A percentile compares a stretch with the other conserved stretches of the same genome.
Evolutionary conservation across 2,888 invertebrate species (phyloP).

Genomic region (Globia sparganii): DNA sequence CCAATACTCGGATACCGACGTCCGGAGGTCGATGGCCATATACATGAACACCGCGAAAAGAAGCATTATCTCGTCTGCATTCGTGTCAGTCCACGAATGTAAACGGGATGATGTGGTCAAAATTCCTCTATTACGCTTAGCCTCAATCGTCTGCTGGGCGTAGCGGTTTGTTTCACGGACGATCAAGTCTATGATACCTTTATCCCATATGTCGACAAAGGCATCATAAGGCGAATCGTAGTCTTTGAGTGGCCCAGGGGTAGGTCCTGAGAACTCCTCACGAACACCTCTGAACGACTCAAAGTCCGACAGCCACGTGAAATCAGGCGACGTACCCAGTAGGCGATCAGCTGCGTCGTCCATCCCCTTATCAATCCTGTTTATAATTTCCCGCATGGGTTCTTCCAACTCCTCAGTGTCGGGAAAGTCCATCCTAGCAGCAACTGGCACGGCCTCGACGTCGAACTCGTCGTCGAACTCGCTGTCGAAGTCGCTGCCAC

Average conservation of each 20-base stretch:
- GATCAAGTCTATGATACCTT: constrained; percentile 55
- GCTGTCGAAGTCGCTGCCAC: not conserved
- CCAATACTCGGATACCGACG: constrained; percentile 55
- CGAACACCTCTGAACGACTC: constrained; percentile 54
- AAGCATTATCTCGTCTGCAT: constrained; percentile 53
- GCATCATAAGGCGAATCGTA: constrained; percentile 59
- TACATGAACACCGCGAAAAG: constrained; percentile 57
- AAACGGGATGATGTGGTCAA: constrained; percentile 46
- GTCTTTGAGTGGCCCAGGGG: constrained; percentile 56
- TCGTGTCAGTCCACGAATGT: constrained; percentile 52
- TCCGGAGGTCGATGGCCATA: constrained; percentile 49
- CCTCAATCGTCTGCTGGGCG: constrained; percentile 52
- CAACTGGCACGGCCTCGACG: not conserved
- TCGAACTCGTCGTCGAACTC: constrained; percentile 14
- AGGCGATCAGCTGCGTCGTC: constrained; percentile 57
- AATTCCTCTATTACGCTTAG: not conserved
- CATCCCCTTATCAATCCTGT: constrained; percentile 44
- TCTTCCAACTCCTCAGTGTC: constrained; percentile 58
- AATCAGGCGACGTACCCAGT: constrained; percentile 30
- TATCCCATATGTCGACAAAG: constrained; percentile 55
- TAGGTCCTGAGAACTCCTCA: constrained; percentile 55
- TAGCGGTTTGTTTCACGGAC: constrained; percentile 61
- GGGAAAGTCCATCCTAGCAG: constrained; percentile 27
- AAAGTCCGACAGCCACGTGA: constrained; percentile 49
- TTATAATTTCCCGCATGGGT: constrained; percentile 28